Evolutionary conservation across 2,797 vertebrate species (phyloP).

Genomic region (Buphagus erythrorhynchus): DNA sequence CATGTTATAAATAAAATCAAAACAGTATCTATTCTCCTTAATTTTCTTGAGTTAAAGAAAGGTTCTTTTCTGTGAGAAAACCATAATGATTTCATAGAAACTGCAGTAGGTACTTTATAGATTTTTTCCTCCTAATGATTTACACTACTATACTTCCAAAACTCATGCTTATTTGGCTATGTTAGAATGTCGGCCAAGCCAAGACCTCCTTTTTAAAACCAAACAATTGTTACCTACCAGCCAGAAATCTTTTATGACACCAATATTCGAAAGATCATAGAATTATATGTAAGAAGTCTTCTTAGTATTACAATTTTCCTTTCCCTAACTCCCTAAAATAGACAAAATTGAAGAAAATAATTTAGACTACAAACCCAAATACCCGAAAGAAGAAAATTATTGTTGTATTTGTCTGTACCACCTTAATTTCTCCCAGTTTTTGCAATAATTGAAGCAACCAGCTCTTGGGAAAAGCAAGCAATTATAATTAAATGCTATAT

Average conservation of each 20-base stretch:
- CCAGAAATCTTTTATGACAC: not conserved
- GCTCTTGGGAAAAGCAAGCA: constrained; percentile 24
- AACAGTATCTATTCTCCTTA: not conserved
- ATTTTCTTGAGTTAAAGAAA: not conserved
- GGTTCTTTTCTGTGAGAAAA: not conserved
- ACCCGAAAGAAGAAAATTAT: not conserved
- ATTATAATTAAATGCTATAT: constrained; percentile 1
- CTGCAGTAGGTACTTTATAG: not conserved
- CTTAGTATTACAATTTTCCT: not conserved
- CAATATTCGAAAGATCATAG: not conserved
- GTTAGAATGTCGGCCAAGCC: not conserved
- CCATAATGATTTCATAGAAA: not conserved
- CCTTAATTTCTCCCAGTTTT: not conserved
- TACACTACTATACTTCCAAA: not conserved
- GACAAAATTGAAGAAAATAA: not conserved
- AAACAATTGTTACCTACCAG: not conserved
- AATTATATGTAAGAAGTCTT: not conserved
- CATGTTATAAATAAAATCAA: not conserved
- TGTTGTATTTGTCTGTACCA: not conserved
- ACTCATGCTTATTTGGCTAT: not conserved
- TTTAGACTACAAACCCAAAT: not conserved
- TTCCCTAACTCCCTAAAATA: not conserved
- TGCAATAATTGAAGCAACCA: not conserved
- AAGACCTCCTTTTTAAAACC: not conserved
- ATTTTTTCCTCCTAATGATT: not conserved